These are phyloP conservation scores for Conistra vaccinii DNA, from an alignment of 2,888 invertebrate genomes.

Conservation along the genomic window DNA sequence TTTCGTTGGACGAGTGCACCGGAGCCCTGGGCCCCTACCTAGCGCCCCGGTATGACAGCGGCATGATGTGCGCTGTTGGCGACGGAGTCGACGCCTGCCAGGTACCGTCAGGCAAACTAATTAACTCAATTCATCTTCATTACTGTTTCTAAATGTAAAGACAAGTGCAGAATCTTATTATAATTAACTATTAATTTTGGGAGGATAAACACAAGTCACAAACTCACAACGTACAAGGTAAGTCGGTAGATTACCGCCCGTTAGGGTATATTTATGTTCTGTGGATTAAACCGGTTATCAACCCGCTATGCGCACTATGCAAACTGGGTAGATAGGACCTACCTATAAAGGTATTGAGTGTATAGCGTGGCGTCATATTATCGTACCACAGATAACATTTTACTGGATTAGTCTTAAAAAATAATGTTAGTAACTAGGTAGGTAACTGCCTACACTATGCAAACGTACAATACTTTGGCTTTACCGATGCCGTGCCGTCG, in stretches of 20 bases:
- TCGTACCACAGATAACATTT: constrained; percentile 10
- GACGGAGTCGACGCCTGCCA: constrained; percentile 85
- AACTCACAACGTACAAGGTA: not conserved
- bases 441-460: constrained; percentile 15
- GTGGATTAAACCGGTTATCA: constrained; percentile 5
- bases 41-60: constrained; percentile 78
- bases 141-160: constrained; percentile 21
- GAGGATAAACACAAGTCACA: constrained; percentile 7
- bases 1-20: constrained; percentile 83
- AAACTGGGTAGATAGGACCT: not conserved
- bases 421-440: not conserved
- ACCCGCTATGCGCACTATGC: not conserved
- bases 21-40: constrained; percentile 75
- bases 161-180: constrained; percentile 14
- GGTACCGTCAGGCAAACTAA: constrained; percentile 70
- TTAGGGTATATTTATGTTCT: not conserved
- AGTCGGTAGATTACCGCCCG: constrained; percentile 1
- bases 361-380: constrained; percentile 22
- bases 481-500: not conserved
- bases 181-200: constrained; percentile 15
- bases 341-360: not conserved
- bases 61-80: constrained; percentile 87
- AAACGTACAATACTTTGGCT: constrained; percentile 2
- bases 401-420: constrained; percentile 3
- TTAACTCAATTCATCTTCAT: constrained; percentile 34